phyloP scores from a whole-genome alignment of 1,140 invertebrate species.

The Wasmannia auropunctata region DNA sequence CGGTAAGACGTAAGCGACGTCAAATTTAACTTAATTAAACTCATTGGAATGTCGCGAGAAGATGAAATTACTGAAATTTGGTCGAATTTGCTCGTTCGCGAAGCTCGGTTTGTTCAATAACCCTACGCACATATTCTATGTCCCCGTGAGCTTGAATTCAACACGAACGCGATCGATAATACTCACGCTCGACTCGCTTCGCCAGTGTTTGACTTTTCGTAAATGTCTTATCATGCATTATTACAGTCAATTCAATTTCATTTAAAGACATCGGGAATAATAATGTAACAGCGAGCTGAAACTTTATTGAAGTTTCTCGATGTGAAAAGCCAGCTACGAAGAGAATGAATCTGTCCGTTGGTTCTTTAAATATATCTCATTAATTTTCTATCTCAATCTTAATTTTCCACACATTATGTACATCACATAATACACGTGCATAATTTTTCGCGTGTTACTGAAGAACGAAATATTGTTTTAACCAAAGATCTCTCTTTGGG shows the following conservation, averaged over 20 bases:
- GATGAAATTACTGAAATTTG: slow-evolving; percentile 34
- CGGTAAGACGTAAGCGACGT: neutral
- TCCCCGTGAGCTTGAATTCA: slow-evolving; percentile 16
- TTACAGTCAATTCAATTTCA: slow-evolving; percentile 7
- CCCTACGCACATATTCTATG: neutral
- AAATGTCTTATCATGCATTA: neutral
- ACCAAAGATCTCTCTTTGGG: neutral
- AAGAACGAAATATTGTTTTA: neutral
- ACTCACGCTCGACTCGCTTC: neutral
- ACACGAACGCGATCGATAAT: slow-evolving; percentile 11
- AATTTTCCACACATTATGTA: neutral
- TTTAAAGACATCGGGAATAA: neutral
- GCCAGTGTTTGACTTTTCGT: slow-evolving; percentile 2
- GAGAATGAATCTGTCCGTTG: neutral
- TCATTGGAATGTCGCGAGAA: slow-evolving; percentile 1
- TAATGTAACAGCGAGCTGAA: neutral
- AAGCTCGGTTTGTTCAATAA: neutral
- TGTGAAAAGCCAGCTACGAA: neutral
- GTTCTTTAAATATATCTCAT: neutral
- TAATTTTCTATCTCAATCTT: neutral
- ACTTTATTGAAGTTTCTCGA: neutral
- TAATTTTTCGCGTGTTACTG: neutral
- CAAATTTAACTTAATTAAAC: slow-evolving; percentile 35
- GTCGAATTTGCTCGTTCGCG: slow-evolving; percentile 20
- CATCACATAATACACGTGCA: neutral